Percentiles rank a stretch among this genome's conserved stretches.
Conservation (phyloP, 1,140 invertebrate genomes). For the Pinna nobilis region DNA sequence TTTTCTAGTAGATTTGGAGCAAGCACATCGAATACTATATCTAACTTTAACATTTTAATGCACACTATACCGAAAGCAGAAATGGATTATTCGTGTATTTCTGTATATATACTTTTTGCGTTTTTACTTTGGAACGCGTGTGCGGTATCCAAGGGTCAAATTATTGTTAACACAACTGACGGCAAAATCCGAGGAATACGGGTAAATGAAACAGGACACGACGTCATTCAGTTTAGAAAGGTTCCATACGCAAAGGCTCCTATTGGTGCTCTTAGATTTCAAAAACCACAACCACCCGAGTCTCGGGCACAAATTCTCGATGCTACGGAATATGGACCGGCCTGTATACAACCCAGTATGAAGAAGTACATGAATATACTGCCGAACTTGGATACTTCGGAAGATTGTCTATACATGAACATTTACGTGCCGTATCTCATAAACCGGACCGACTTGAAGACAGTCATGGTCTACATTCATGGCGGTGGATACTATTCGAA, state of each 20-base stretch:
- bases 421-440: slow-evolving; percentile 32
- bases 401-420: slow-evolving; percentile 45
- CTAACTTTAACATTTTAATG: too few relatives aligned
- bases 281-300: slow-evolving; percentile 2
- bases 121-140: too few relatives aligned
- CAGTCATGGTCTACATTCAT: slow-evolving; percentile 71
- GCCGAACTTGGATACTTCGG: slow-evolving; percentile 11
- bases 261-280: slow-evolving; percentile 6
- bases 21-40: too few relatives aligned
- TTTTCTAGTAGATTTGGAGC: too few relatives aligned
- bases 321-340: background rate
- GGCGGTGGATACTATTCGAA: slow-evolving; percentile 71
- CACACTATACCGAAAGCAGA: too few relatives aligned
- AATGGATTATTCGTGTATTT: too few relatives aligned
- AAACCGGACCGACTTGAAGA: slow-evolving; percentile 18
- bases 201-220: background rate
- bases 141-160: too few relatives aligned
- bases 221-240: slow-evolving; percentile 21
- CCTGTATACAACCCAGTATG: slow-evolving; percentile 11
- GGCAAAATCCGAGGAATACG: slow-evolving; percentile 10
- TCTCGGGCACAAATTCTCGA: background rate
- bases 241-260: slow-evolving; percentile 31
- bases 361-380: slow-evolving; percentile 7
- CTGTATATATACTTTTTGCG: too few relatives aligned
- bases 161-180: slow-evolving; percentile 5